A percentile compares a stretch with the other conserved stretches of the same genome.
Evolutionary conservation across 2,113 vertebrate genomes (phyloP).

Genomic region (Notiomystis cincta): DNA sequence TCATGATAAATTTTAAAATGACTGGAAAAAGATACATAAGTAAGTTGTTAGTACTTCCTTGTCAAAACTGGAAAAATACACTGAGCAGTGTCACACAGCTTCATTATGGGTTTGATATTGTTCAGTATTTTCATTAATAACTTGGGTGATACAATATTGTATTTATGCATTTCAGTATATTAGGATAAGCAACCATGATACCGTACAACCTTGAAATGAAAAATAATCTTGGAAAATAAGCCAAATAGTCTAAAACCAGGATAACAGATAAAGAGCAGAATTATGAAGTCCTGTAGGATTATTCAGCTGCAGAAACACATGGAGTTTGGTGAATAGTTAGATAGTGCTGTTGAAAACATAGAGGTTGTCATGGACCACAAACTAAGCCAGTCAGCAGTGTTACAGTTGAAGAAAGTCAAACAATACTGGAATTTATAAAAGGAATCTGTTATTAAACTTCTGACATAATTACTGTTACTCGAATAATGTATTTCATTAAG

Average conservation of each 20-base stretch:
- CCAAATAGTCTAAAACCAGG: not conserved
- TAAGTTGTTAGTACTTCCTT: not conserved
- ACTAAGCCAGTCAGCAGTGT: not conserved
- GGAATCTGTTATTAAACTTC: not conserved
- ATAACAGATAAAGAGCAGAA: not conserved
- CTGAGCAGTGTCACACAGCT: not conserved
- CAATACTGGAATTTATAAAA: not conserved
- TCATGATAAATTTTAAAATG: not conserved
- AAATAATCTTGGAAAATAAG: not conserved
- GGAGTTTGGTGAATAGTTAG: not conserved
- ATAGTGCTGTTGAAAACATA: not conserved
- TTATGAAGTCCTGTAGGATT: not conserved
- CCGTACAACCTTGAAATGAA: not conserved
- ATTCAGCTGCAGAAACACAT: not conserved
- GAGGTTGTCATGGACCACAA: not conserved
- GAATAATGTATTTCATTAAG: not conserved
- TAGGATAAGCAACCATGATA: not conserved
- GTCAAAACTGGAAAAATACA: not conserved
- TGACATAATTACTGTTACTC: not conserved
- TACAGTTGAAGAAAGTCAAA: not conserved
- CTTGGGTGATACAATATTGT: not conserved
- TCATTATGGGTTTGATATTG: not conserved
- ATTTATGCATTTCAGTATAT: not conserved
- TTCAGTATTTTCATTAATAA: not conserved
- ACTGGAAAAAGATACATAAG: not conserved